Percentiles rank a stretch among this genome's conserved stretches.
These are phyloP conservation scores for Acrocephalus scirpaceus DNA, from an alignment of 2,797 vertebrate genomes.

Conservation along the genomic window DNA sequence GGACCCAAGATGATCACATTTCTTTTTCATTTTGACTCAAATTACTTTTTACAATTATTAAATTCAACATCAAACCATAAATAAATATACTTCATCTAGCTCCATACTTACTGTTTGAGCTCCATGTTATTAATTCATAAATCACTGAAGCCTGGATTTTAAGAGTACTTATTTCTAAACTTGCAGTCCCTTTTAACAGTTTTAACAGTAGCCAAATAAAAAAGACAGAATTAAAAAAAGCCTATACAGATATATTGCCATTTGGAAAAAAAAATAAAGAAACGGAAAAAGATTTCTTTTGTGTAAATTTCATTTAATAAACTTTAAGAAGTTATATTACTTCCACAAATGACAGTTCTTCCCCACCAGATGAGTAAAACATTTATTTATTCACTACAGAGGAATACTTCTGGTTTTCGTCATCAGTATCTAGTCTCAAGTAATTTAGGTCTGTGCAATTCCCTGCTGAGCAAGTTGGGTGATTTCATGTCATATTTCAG, in stretches of 20 bases:
- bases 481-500: not conserved
- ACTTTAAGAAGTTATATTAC: not conserved
- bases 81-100: slow-evolving; percentile 1
- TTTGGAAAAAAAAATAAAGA: not conserved
- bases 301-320: not conserved
- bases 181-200: not conserved
- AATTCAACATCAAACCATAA: slow-evolving; percentile 5
- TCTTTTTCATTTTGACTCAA: slow-evolving; percentile 16
- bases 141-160: not conserved
- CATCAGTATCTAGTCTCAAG: not conserved
- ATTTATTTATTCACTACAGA: not conserved
- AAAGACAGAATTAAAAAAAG: not conserved
- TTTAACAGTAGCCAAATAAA: not conserved
- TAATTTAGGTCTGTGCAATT: not conserved
- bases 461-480: not conserved
- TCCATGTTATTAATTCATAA: slow-evolving; percentile 55
- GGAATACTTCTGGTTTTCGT: not conserved
- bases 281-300: not conserved
- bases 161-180: not conserved
- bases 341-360: not conserved
- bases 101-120: not conserved
- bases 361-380: not conserved
- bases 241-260: accelerated
- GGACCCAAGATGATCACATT: not conserved
- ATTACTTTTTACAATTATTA: slow-evolving; percentile 46